Conservation (phyloP, 2,888 invertebrate species). For the Stenodema calcarata region DNA sequence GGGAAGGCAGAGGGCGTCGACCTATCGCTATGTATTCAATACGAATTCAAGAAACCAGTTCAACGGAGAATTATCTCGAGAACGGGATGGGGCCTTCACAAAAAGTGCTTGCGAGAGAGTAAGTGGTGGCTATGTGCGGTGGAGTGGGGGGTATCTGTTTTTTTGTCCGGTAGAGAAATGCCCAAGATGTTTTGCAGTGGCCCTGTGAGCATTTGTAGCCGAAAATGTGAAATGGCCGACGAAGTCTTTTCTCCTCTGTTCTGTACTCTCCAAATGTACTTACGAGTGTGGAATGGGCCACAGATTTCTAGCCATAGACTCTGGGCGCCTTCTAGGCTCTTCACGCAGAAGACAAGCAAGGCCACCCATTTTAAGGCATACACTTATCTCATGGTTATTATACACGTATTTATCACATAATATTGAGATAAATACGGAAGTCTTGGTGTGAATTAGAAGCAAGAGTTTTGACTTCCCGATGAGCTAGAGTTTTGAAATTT, state of each 20-base stretch:
- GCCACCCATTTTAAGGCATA: no score
- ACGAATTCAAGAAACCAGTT: conserved; percentile 39
- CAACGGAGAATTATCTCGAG: conserved; percentile 27
- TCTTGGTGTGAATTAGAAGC: no score
- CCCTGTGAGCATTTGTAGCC: not conserved
- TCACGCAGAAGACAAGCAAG: no score
- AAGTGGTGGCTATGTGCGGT: not conserved
- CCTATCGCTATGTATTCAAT: conserved; percentile 35
- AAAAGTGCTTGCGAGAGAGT: conserved; percentile 19
- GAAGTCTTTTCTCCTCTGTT: not conserved
- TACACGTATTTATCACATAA: no score
- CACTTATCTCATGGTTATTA: no score
- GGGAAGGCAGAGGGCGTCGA: conserved; percentile 39
- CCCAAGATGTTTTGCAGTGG: not conserved
- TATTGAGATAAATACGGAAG: no score
- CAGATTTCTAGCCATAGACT: no score
- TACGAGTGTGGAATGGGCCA: no score
- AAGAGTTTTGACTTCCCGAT: no score
- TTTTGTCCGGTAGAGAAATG: not conserved
- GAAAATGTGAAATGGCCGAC: not conserved
- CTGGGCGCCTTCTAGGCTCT: no score
- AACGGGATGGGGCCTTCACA: conserved; percentile 22
- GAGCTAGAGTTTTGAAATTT: no score
- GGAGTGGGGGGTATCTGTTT: not conserved
- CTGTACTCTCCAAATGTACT: not conserved